A percentile compares a stretch with the other conserved stretches of the same genome.
These are phyloP conservation scores for Phania funesta DNA, from an alignment of 2,888 invertebrate species.

Conservation along the genomic window DNA sequence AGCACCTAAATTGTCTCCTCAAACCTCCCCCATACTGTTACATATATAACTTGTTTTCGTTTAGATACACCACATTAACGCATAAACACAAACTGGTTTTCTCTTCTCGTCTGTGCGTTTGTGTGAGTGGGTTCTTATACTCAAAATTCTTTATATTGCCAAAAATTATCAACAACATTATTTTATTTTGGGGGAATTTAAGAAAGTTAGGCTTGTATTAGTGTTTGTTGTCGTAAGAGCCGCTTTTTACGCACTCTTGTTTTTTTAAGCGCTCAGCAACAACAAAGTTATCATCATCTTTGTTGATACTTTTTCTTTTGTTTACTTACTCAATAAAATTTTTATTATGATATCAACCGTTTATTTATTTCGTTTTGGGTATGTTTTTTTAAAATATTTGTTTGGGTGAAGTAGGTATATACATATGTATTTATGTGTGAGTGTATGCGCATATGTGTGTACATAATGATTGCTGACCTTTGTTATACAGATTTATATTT, in stretches of 20 bases:
- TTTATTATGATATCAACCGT: slow-evolving; percentile 77
- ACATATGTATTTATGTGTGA: neutral
- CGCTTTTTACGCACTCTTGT: slow-evolving; percentile 54
- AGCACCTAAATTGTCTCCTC: neutral
- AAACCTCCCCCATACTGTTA: neutral
- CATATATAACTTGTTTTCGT: neutral
- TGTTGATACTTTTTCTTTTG: slow-evolving; percentile 54
- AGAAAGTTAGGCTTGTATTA: slow-evolving; percentile 8
- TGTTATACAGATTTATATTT: slow-evolving; percentile 62
- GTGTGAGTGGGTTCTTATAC: neutral
- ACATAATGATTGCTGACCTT: slow-evolving; percentile 59
- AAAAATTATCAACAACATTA: slow-evolving; percentile 30
- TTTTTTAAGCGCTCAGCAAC: slow-evolving; percentile 14
- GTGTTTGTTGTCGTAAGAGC: slow-evolving; percentile 32
- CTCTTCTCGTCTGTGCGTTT: neutral
- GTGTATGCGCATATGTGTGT: neutral
- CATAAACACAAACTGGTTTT: too few relatives aligned
- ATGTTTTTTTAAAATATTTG: slow-evolving; percentile 15
- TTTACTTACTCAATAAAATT: slow-evolving; percentile 78
- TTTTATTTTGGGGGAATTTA: slow-evolving; percentile 12
- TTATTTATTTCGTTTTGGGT: slow-evolving; percentile 35
- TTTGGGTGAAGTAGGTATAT: neutral
- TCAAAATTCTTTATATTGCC: slow-evolving; percentile 21
- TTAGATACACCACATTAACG: too few relatives aligned
- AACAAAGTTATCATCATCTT: slow-evolving; percentile 17